Evolutionary conservation across 2,113 vertebrate species (phyloP), one percentile per base, ranked within the genome.

Genomic region (Stegostoma tigrinum): DNA sequence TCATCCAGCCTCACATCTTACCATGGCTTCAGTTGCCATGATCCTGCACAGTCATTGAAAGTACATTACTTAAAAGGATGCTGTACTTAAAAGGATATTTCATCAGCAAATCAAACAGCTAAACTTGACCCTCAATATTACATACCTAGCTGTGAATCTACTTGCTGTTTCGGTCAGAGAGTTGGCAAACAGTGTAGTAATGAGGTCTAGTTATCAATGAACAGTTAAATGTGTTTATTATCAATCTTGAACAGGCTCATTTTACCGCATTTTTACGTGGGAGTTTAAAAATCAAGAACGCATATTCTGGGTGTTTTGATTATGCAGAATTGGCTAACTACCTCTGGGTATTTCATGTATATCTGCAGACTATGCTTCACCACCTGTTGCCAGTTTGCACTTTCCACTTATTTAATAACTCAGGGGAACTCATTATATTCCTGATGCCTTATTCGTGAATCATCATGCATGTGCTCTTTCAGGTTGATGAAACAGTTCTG

Each of bases 381-480:
- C 64, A 67, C 34, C 90, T 94, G 34, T 89, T 30, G 55, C 48
- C 86, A 89, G 86, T 30, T 89, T 21, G 38, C 80, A 45, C 80
- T 61, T 90, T 24, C 90, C 61, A 64, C 7, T 27, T 30, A 55
- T 67, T 94, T 94, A 67, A 19, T 94, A 8, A 66, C 30, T 64
- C 90, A 67, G 61, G 90, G 64, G 90, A 94, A 94, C 55, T 21
- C 14, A 38, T 90, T 90, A 94, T 67, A 67, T 66, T 94, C 34
- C 34, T 67, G 64, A 66, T 94, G 21, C 48, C 17, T 94, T 67
- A 94, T 66, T 67, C 34, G 17, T 67, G 61, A 7, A 42, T 94
- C 61, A 94, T 67, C 34, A 67, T n/a, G 15, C 27, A 34, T 2
- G 23, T 66, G 17, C 2, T 70, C 34, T 68, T 68, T 93, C 64